A percentile compares a stretch with the other conserved stretches of the same genome.
Evolutionary conservation across 2,888 invertebrate species (phyloP).

Genomic region (Caenorhabditis sp.): DNA sequence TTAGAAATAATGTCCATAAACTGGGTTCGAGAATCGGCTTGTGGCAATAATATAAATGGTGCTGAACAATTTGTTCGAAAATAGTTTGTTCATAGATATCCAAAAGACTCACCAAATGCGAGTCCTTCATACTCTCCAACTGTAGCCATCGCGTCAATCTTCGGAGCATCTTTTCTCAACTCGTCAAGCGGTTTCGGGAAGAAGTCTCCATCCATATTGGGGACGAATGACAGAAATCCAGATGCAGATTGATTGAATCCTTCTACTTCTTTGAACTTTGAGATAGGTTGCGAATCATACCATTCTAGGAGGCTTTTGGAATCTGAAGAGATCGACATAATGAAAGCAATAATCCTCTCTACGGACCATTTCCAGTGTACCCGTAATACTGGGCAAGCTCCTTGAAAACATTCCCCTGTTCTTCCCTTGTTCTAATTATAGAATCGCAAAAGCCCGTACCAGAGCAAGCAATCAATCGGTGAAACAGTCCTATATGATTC

Average conservation of each 20-base stretch:
- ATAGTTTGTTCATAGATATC: too few relatives aligned
- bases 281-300: too few relatives aligned
- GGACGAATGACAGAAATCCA: constrained; percentile 63
- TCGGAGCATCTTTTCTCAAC: constrained; percentile 48
- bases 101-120: constrained; percentile 23
- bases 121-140: constrained; percentile 48
- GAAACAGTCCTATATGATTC: constrained; percentile 48
- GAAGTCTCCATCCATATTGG: constrained; percentile 67
- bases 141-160: constrained; percentile 40
- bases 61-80: too few relatives aligned
- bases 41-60: too few relatives aligned
- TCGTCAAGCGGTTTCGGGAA: constrained; percentile 48
- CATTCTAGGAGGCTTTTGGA: constrained; percentile 46
- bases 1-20: too few relatives aligned
- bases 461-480: constrained; percentile 51
- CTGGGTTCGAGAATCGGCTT: too few relatives aligned
- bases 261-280: constrained; percentile 25
- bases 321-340: too few relatives aligned
- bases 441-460: constrained; percentile 67
- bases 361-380: too few relatives aligned
- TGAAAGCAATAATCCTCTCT: too few relatives aligned
- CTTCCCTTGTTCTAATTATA: constrained; percentile 49
- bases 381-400: constrained; percentile 56
- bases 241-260: constrained; percentile 32
- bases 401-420: too few relatives aligned